These are phyloP conservation scores for Rhagoletis zephyria DNA, from an alignment of 1,140 invertebrate genomes.

Conservation along the genomic window DNA sequence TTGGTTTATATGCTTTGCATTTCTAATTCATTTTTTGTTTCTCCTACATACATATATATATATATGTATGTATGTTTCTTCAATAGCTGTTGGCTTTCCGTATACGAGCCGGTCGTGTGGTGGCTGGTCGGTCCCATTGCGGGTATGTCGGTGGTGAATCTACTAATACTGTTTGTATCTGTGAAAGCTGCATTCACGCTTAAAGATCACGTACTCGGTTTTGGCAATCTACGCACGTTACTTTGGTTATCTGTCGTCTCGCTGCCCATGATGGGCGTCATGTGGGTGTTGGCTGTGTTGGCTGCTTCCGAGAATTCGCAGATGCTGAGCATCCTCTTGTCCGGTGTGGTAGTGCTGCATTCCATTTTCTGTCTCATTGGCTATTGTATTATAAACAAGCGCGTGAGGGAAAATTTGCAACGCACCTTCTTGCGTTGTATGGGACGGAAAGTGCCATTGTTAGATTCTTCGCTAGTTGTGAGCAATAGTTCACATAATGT, in stretches of 20 bases:
- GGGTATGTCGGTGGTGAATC: constrained; percentile 82
- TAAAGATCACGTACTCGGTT: constrained; percentile 90
- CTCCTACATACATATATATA: too few species aligned
- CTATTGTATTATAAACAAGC: constrained; percentile 86
- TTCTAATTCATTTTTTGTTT: not conserved
- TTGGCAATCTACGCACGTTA: constrained; percentile 89
- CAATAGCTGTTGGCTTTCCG: constrained; percentile 92
- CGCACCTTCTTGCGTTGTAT: constrained; percentile 81
- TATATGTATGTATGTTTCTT: constrained; percentile 57
- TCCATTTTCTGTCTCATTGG: constrained; percentile 85
- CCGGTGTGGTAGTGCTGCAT: constrained; percentile 80
- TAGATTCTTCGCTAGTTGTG: constrained; percentile 82
- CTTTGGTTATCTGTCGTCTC: constrained; percentile 88
- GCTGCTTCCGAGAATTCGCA: constrained; percentile 85
- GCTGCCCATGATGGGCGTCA: constrained; percentile 83
- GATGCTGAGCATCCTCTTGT: constrained; percentile 84
- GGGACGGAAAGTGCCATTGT: constrained; percentile 87
- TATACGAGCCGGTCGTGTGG: constrained; percentile 93
- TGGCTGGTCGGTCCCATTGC: constrained; percentile 90
- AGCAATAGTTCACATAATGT: constrained; percentile 84
- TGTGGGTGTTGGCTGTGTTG: constrained; percentile 87
- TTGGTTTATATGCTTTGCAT: not conserved
- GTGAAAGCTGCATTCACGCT: constrained; percentile 91
- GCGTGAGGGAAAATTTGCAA: constrained; percentile 81
- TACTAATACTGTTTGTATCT: constrained; percentile 87